Base-by-base conservation (phyloP, 2,113 vertebrate species). In the Zosterops borbonicus region DNA sequence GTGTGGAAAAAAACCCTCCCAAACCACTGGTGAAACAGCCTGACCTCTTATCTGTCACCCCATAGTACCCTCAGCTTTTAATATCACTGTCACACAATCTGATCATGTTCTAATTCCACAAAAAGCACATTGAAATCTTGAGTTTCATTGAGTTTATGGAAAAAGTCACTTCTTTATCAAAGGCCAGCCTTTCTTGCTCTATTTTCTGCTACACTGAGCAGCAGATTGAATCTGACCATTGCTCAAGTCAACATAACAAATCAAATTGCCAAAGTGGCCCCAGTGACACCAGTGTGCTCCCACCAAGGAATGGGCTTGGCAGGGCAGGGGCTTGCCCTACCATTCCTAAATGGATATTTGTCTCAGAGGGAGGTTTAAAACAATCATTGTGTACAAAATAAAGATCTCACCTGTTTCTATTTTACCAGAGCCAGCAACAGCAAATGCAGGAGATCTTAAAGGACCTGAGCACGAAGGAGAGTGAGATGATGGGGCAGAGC, bases 391-490 rank as follows among this genome's bases (percentile, higher is more conserved):
- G 24, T 42, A 22, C 19, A 29, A 37, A 83, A 64, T 17, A 15
- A 71, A 67, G 12, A 8, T 42, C 35, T 86, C 79, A 14, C 33
- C 65, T n/a, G 20, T 68, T 92, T 71, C 46, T 76, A 0, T 87
- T 92, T 93, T n/a, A 28, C 44, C 97, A 99, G 99, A 98, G 96
- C 83, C 98, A 99, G 92, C 98, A 99, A 95, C 98, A 97, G 42
- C 98, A 98, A 96, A 98, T 99, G 84, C 99, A 99, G 95, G 98
- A 98, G 46, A 94, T 98, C 44, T 81, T 99, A 70, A 96, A 87
- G 69, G 96, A 69, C 47, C 96, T 99, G 91, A 98, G 98, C 78
- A 97, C 97, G 62, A 97, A 98, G 79, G 98, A 98, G 0, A 82
- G 87, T 31, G 97, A 95, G 85, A 87, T 23, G 23, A 55, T 89